Evolutionary conservation across 2,113 vertebrate genomes (phyloP), one percentile per base, ranked within the genome.

Genomic region (Pogona vitticeps): DNA sequence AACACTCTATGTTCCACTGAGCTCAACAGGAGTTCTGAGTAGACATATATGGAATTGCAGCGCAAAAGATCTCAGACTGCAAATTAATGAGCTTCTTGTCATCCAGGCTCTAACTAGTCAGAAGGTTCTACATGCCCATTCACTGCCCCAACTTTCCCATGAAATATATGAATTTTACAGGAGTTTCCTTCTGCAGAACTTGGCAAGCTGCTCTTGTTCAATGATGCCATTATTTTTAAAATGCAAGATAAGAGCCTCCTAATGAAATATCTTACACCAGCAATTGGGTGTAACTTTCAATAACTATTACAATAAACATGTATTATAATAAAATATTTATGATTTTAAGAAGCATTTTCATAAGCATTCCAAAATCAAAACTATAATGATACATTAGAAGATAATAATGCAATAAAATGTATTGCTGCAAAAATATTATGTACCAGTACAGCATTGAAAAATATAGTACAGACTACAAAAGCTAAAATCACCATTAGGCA

Each of bases 251-350:
- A 52, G 46, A 76, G 21, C 73, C 14, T 77, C 17, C n/a, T 77
- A 77, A 58, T 56, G 46, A 58, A 77, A 52, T 58, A 31, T 1
- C 31, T 56, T 52, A 28, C 9, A n/a, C 52, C 46, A 77, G 46
- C 76, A 77, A 76, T 18, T 58, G 76, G 17, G 52, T 68, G 28
- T 68, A 4, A 13, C 17, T 58, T 77, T 77, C 76, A 77, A 77
- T 56, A 77, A 58, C 7, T 17, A 56, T 58, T 17, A 28, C 40
- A 76, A 76, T 76, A 56, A 56, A 28, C 31, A 18, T 58, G n/a
- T 77, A 17, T 46, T 56, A 77, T 56, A 33, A 58, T 77, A n/a
- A n/a, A 77, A 77, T 77, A 77, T 77, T 77, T 77, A 77, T 58
- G 17, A 58, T 77, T 58, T 17, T 56, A 15, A 20, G 52, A 58